These are phyloP conservation scores for Nyctibius bracteatus DNA, from an alignment of 2,113 vertebrate genomes.

Conservation along the genomic window DNA sequence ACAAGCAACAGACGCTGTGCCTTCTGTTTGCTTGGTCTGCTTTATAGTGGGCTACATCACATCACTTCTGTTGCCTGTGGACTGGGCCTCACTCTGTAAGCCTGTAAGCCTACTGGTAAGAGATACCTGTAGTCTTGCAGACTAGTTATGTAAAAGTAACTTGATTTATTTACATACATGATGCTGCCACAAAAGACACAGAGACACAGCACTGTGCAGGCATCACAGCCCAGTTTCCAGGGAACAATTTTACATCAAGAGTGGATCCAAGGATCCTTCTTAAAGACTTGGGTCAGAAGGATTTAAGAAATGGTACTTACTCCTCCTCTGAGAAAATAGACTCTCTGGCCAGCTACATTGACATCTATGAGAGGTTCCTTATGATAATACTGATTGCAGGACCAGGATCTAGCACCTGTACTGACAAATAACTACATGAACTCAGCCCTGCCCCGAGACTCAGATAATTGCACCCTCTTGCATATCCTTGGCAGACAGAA, in stretches of 20 bases:
- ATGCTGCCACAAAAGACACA: neutral
- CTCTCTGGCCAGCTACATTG: neutral
- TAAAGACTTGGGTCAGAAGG: neutral
- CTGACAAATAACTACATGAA: neutral
- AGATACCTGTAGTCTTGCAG: neutral
- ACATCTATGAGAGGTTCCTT: neutral
- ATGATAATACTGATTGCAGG: neutral
- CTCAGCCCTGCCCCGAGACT: neutral
- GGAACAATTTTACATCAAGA: neutral
- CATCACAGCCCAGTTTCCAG: neutral
- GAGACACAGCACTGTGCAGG: neutral
- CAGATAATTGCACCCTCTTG: neutral
- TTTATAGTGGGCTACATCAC: neutral
- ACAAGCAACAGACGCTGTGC: neutral
- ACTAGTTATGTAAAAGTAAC: neutral
- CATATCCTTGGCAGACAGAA: neutral
- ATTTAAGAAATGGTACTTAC: neutral
- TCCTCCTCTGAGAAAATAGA: neutral
- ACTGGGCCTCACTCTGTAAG: neutral
- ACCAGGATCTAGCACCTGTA: neutral
- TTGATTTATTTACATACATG: rapidly evolving
- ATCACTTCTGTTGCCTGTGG: neutral
- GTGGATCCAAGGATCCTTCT: neutral
- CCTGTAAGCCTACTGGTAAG: neutral
- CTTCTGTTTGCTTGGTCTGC: neutral